These are phyloP conservation scores for Polypedilum pembai DNA, from an alignment of 1,140 invertebrate species.

Conservation along the genomic window DNA sequence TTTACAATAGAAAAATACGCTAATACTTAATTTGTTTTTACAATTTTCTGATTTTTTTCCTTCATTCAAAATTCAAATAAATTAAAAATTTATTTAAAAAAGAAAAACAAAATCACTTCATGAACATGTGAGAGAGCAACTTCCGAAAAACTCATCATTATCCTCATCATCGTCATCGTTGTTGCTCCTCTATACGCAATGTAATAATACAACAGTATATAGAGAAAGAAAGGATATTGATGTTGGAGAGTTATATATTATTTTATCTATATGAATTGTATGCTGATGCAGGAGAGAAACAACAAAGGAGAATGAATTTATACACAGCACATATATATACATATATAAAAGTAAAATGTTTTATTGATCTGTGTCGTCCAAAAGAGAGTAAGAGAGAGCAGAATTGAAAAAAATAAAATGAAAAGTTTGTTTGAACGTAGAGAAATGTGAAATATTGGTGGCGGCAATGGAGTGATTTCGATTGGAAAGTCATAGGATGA, in stretches of 20 bases:
- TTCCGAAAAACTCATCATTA: neutral
- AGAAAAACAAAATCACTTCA: no score
- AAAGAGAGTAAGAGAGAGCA: neutral
- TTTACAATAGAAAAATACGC: no score
- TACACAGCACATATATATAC: neutral
- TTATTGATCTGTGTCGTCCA: conserved; percentile 28
- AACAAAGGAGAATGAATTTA: conserved; percentile 1
- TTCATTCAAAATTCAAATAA: no score
- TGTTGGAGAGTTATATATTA: neutral
- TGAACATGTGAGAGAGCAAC: no score
- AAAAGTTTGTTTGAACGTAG: conserved; percentile 12
- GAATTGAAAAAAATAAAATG: neutral
- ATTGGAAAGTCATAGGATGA: neutral
- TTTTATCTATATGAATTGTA: neutral
- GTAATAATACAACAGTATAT: neutral
- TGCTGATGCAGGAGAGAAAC: conserved; percentile 9
- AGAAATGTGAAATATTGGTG: conserved; percentile 24
- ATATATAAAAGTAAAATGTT: conserved; percentile 24
- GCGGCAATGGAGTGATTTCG: neutral
- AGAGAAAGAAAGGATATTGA: neutral
- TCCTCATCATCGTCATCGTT: neutral
- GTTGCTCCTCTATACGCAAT: neutral
- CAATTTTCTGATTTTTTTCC: no score
- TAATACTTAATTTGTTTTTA: no score
- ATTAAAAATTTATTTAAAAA: no score